A percentile compares a stretch with the other conserved stretches of the same genome.
Evolutionary conservation across 2,888 invertebrate genomes (phyloP).

Genomic region (Rosalia funebris): DNA sequence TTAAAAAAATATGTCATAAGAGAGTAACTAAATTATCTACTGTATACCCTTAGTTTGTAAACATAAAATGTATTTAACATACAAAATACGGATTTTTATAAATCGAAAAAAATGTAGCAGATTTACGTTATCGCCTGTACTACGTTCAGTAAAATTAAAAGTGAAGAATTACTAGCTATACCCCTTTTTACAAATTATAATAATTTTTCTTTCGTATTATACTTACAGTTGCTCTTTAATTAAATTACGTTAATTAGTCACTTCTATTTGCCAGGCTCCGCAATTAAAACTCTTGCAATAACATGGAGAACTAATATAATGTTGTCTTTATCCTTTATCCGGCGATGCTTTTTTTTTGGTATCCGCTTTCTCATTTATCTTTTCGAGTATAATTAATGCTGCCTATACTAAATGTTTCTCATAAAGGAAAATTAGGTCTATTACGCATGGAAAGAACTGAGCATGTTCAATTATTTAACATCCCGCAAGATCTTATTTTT

Average conservation of each 20-base stretch:
- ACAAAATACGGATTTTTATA: too few relatives aligned
- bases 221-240: constrained; percentile 4
- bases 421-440: neutral
- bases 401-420: neutral
- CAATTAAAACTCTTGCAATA: constrained; percentile 8
- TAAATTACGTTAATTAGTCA: constrained; percentile 17
- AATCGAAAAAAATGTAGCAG: too few relatives aligned
- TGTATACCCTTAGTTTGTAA: too few relatives aligned
- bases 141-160: too few relatives aligned
- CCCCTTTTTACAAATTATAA: constrained; percentile 5
- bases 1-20: too few relatives aligned
- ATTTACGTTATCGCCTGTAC: too few relatives aligned
- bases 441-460: constrained; percentile 1
- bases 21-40: too few relatives aligned
- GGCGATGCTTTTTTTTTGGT: neutral
- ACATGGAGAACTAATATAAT: constrained; percentile 1
- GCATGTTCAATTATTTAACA: too few relatives aligned
- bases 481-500: too few relatives aligned
- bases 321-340: constrained; percentile 7
- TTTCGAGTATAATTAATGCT: neutral
- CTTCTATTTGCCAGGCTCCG: neutral
- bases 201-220: constrained; percentile 7
- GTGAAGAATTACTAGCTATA: constrained; percentile 2
- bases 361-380: neutral
- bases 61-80: too few relatives aligned